Percentiles rank a stretch among this genome's conserved stretches.
Evolutionary conservation across 2,113 vertebrate species (phyloP).

Genomic region (human): GRCh38 chr15:20071501-20072000

Average conservation of each 20-base stretch:
- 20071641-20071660: too few relatives aligned
- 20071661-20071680: too few relatives aligned
- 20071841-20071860: not conserved
- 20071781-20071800: not conserved
- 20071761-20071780: not conserved
- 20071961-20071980: not conserved
- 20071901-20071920: not conserved
- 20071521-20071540: too few relatives aligned
- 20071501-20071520: too few relatives aligned
- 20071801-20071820: not conserved
- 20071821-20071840: not conserved
- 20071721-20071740: not conserved
- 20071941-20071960: not conserved
- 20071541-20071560: too few relatives aligned
- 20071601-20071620: too few relatives aligned
- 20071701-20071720: too few relatives aligned
- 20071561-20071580: too few relatives aligned
- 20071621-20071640: too few relatives aligned
- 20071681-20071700: too few relatives aligned
- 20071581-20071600: too few relatives aligned
- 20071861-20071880: not conserved
- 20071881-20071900: not conserved
- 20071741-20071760: constrained; percentile 25
- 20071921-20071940: not conserved
- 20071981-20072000: not conserved